Conservation (phyloP, 2,797 vertebrate genomes). For the Phalloptychus januarius region DNA sequence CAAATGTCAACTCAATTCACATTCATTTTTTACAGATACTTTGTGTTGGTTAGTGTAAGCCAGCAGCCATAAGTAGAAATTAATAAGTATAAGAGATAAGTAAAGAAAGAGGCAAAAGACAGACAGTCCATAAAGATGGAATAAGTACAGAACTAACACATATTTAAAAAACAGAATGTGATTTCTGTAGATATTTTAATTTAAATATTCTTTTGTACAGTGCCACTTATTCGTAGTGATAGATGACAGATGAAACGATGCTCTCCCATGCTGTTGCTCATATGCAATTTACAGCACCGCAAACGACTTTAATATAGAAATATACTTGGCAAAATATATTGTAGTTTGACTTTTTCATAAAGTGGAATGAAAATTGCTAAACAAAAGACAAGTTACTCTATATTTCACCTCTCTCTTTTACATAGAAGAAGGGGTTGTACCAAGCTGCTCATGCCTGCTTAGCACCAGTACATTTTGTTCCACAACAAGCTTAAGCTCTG, state of each 20-base stretch:
- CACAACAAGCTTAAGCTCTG: neutral
- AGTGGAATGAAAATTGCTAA: neutral
- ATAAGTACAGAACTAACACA: neutral
- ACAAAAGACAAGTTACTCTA: neutral
- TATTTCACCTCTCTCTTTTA: neutral
- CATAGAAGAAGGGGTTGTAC: neutral
- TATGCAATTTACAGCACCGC: neutral
- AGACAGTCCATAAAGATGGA: neutral
- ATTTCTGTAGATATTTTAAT: neutral
- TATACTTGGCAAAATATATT: neutral
- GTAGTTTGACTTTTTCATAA: neutral
- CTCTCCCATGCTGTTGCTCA: neutral
- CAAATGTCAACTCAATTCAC: neutral
- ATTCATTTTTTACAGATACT: neutral
- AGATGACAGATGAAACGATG: neutral
- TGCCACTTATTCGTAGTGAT: neutral
- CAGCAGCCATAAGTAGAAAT: neutral
- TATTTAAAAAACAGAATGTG: neutral
- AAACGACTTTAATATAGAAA: neutral
- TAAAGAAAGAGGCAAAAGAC: neutral
- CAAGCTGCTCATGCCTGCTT: neutral
- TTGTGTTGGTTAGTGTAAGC: neutral
- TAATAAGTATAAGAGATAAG: neutral
- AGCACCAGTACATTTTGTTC: neutral
- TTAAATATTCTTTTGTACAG: neutral